Percentiles rank a stretch among this genome's conserved stretches.
Evolutionary conservation across 2,888 invertebrate species (phyloP).

Genomic region (Boloria selene): DNA sequence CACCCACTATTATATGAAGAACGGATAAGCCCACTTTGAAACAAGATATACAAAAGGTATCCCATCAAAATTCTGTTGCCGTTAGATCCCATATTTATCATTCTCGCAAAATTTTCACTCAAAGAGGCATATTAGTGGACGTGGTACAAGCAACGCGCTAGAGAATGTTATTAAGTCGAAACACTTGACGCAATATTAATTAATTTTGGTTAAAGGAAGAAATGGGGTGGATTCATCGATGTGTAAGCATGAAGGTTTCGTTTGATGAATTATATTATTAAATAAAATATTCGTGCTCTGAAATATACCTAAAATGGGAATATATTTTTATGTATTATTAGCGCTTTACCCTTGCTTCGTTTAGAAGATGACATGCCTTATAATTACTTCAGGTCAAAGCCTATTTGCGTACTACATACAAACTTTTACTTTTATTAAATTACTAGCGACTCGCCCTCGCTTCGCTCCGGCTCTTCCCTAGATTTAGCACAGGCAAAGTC

Average conservation of each 20-base stretch:
- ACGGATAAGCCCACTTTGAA: constrained; percentile 75
- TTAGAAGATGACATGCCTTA: no score
- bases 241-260: not conserved
- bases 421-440: no score
- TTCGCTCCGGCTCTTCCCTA: no score
- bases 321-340: no score
- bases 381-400: no score
- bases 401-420: no score
- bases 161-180: constrained; percentile 8
- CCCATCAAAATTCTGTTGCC: constrained; percentile 75
- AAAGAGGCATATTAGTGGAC: constrained; percentile 58
- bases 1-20: constrained; percentile 65
- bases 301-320: no score
- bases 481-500: no score
- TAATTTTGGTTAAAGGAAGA: not conserved
- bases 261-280: no score
- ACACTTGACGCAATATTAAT: constrained; percentile 2
- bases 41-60: constrained; percentile 73
- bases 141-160: constrained; percentile 32
- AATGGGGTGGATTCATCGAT: constrained; percentile 1
- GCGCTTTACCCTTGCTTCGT: no score
- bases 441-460: no score
- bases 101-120: constrained; percentile 75
- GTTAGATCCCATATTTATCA: constrained; percentile 74
- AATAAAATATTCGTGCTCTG: no score